Evolutionary conservation across 2,797 vertebrate genomes (phyloP).

Genomic region (Poeciliopsis paucimaculata): DNA sequence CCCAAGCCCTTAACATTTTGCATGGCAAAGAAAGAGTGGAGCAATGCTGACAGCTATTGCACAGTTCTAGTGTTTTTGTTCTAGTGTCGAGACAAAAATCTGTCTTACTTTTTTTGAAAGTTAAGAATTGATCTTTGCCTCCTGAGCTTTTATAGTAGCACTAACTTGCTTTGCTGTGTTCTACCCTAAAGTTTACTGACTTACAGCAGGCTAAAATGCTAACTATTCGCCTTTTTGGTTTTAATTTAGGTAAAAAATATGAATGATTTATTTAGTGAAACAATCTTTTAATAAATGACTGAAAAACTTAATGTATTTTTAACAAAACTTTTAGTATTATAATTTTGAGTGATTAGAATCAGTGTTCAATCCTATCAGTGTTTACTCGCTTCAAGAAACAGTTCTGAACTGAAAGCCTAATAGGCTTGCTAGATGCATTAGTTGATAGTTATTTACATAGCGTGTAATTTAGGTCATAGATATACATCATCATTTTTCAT

Average conservation of each 20-base stretch:
- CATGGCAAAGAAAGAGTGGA: neutral
- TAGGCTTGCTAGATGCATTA: neutral
- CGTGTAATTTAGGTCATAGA: constrained; percentile 20
- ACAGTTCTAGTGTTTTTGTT: neutral
- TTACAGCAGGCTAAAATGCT: neutral
- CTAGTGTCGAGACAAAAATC: neutral
- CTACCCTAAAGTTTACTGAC: neutral
- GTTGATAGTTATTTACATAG: constrained; percentile 17
- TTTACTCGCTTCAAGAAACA: neutral
- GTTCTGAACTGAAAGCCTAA: neutral
- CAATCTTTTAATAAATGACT: neutral
- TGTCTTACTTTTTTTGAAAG: neutral
- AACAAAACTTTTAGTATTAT: neutral
- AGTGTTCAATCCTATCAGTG: neutral
- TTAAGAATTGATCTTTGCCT: neutral
- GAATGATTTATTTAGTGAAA: neutral
- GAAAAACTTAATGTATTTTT: neutral
- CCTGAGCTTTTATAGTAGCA: neutral
- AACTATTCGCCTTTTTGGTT: neutral
- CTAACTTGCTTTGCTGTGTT: neutral
- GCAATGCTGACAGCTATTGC: neutral
- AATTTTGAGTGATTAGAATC: neutral
- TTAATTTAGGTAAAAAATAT: neutral
- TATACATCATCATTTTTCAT: neutral
- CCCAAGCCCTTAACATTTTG: neutral